Evolutionary conservation across 2,888 invertebrate species (phyloP).

Genomic region (Xestia ashworthii): DNA sequence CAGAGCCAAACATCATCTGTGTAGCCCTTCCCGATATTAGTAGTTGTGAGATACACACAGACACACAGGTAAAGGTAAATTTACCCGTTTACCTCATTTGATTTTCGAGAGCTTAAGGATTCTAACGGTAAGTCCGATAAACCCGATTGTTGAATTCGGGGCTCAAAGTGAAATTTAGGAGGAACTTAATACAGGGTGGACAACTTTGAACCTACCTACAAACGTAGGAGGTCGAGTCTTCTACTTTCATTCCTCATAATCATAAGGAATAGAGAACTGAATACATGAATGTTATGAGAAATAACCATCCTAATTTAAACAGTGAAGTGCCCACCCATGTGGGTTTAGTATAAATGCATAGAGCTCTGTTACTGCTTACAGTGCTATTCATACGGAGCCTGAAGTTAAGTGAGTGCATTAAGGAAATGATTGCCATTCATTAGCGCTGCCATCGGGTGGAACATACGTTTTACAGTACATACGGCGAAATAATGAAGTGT

Average conservation of each 20-base stretch:
- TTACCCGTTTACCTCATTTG: slow-evolving; percentile 50
- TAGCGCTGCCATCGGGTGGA: slow-evolving; percentile 44
- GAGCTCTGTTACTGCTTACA: slow-evolving; percentile 46
- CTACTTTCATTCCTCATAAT: slow-evolving; percentile 4
- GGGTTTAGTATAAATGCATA: slow-evolving; percentile 42
- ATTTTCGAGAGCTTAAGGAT: slow-evolving; percentile 61
- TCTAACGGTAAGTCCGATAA: slow-evolving; percentile 55
- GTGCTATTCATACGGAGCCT: slow-evolving; percentile 56
- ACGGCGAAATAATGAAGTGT: slow-evolving; percentile 21
- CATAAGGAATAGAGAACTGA: slow-evolving; percentile 5
- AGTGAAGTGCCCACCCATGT: slow-evolving; percentile 35
- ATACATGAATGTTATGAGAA: slow-evolving; percentile 41
- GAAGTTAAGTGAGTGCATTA: slow-evolving; percentile 62
- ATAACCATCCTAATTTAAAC: slow-evolving; percentile 46
- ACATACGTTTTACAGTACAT: slow-evolving; percentile 24
- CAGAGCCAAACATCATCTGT: slow-evolving; percentile 30
- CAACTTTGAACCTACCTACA: slow-evolving; percentile 9
- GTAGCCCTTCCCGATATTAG: slow-evolving; percentile 11
- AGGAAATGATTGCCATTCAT: slow-evolving; percentile 56
- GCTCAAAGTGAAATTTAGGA: slow-evolving; percentile 51
- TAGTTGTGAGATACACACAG: slow-evolving; percentile 17
- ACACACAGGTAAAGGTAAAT: slow-evolving; percentile 30
- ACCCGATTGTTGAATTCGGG: slow-evolving; percentile 50
- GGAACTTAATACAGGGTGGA: slow-evolving; percentile 25
- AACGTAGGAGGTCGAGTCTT: slow-evolving; percentile 9